Evolutionary conservation across 2,113 vertebrate species (phyloP).

Genomic region (Platycercus adscitus): DNA sequence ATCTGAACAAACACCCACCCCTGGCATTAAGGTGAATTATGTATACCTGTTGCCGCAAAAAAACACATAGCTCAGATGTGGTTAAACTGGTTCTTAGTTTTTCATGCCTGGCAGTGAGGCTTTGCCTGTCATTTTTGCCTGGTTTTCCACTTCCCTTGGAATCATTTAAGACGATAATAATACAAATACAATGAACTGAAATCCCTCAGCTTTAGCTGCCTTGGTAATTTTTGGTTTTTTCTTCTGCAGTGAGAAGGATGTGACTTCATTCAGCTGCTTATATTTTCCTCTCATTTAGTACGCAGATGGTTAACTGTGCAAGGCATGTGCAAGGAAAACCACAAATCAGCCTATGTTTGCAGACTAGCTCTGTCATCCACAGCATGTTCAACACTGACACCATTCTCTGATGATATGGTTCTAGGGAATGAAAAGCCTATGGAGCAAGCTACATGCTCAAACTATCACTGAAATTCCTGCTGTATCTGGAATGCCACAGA

Average conservation of each 20-base stretch:
- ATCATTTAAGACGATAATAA: background rate
- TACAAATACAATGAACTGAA: background rate
- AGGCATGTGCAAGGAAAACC: background rate
- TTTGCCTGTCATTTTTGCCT: background rate
- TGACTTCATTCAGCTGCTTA: background rate
- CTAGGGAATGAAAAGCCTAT: background rate
- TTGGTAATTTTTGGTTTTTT: background rate
- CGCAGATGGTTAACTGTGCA: background rate
- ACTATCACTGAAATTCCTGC: background rate
- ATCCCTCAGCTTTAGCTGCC: background rate
- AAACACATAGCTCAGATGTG: background rate
- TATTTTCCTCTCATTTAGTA: background rate
- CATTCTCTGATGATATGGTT: background rate
- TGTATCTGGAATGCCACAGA: background rate
- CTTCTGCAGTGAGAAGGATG: background rate
- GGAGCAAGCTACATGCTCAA: background rate
- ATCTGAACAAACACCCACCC: background rate
- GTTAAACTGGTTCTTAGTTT: background rate
- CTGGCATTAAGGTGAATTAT: background rate
- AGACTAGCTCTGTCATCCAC: background rate
- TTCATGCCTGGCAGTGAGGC: background rate
- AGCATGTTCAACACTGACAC: background rate
- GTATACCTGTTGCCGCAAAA: background rate
- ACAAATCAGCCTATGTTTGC: background rate
- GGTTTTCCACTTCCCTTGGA: background rate